These are phyloP conservation scores for Orthosia gracilis DNA, from an alignment of 2,888 invertebrate species.

Conservation along the genomic window DNA sequence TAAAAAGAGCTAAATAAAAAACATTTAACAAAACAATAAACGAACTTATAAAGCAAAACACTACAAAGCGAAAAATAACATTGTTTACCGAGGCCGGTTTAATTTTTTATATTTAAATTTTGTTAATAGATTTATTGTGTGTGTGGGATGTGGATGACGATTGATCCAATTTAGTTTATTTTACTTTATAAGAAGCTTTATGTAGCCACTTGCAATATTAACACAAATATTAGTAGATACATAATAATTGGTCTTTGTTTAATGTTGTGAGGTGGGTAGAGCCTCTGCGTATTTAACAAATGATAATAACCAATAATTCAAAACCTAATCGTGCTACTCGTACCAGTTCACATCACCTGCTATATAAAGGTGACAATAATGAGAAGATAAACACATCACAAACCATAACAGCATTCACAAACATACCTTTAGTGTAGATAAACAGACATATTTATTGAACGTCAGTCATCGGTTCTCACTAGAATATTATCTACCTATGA, in stretches of 20 bases:
- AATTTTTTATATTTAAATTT: not conserved
- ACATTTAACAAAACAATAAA: too few relatives aligned
- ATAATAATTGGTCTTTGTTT: too few relatives aligned
- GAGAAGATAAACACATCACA: conserved; percentile 15
- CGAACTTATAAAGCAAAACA: too few relatives aligned
- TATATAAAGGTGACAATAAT: not conserved
- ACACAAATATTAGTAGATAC: too few relatives aligned
- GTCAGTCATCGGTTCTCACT: conserved; percentile 18
- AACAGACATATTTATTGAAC: conserved; percentile 41
- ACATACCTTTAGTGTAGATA: conserved; percentile 14
- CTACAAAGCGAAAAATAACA: too few relatives aligned
- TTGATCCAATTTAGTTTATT: not conserved
- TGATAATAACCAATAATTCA: not conserved
- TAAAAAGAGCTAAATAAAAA: too few relatives aligned
- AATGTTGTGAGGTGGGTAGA: not conserved
- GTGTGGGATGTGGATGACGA: too few relatives aligned
- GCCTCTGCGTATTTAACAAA: not conserved
- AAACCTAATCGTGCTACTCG: not conserved
- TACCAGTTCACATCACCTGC: not conserved
- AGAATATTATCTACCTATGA: conserved; percentile 37
- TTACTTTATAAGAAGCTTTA: not conserved
- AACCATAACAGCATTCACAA: conserved; percentile 1
- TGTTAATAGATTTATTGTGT: not conserved
- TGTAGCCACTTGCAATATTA: too few relatives aligned
- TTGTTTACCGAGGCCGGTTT: too few relatives aligned